phyloP scores from a whole-genome alignment of 2,888 invertebrate genomes.

The Athalia circularis region DNA sequence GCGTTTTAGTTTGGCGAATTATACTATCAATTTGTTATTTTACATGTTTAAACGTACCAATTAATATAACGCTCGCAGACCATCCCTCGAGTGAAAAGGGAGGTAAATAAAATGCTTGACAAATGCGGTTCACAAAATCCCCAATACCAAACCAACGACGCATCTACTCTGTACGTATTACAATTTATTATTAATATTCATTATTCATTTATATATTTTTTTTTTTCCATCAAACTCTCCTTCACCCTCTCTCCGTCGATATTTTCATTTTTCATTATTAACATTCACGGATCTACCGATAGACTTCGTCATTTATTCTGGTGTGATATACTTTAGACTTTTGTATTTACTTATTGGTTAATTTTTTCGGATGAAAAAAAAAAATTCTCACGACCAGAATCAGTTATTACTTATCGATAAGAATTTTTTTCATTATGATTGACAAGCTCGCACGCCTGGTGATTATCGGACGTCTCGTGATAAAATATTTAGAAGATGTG shows the following conservation, averaged over 20 bases:
- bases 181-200: background rate
- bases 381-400: no score
- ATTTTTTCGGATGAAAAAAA: background rate
- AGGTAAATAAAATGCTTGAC: constrained; percentile 39
- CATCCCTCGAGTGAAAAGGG: constrained; percentile 13
- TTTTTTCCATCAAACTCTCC: background rate
- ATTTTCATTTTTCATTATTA: background rate
- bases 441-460: no score
- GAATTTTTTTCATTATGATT: no score
- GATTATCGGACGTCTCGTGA: no score
- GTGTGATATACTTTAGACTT: background rate
- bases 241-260: background rate
- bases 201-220: background rate
- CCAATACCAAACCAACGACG: no score
- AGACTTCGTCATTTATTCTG: background rate
- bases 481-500: no score
- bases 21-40: constrained; percentile 43
- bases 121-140: constrained; percentile 9
- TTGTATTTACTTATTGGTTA: background rate
- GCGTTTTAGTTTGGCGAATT: constrained; percentile 40
- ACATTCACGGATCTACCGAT: background rate
- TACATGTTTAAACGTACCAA: constrained; percentile 32
- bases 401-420: no score
- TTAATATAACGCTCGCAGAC: constrained; percentile 5
- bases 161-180: background rate